Percentiles rank a stretch among this genome's conserved stretches.
These are phyloP conservation scores for Huso huso DNA, from an alignment of 2,797 vertebrate genomes.

Conservation along the genomic window DNA sequence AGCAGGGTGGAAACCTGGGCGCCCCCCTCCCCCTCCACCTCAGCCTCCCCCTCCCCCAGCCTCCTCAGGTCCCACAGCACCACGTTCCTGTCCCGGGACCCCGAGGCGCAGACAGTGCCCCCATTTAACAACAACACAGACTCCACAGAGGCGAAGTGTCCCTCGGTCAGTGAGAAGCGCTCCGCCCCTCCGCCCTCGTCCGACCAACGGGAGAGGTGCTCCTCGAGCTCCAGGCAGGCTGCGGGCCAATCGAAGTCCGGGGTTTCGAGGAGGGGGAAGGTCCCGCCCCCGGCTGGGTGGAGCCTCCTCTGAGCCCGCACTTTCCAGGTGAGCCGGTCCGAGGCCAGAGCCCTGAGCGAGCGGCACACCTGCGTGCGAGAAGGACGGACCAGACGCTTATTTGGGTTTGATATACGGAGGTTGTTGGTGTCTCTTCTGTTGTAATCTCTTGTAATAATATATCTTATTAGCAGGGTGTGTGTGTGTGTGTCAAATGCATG, in stretches of 20 bases:
- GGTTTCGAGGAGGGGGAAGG: slow-evolving; percentile 46
- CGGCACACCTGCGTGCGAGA: slow-evolving; percentile 32
- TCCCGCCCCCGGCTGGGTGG: slow-evolving; percentile 16
- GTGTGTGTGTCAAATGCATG: too few species aligned
- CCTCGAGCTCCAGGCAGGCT: slow-evolving; percentile 57
- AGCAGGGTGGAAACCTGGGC: slow-evolving; percentile 37
- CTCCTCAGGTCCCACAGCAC: slow-evolving; percentile 79
- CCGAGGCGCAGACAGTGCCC: slow-evolving; percentile 71
- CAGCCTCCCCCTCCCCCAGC: too few species aligned
- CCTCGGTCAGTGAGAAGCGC: slow-evolving; percentile 63
- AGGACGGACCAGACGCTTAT: too few species aligned
- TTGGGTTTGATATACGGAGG: too few species aligned
- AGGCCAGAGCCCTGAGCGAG: slow-evolving; percentile 41
- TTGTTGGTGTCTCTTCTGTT: too few species aligned
- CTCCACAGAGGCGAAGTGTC: slow-evolving; percentile 75
- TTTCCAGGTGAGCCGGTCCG: slow-evolving; percentile 47
- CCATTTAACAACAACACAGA: slow-evolving; percentile 76
- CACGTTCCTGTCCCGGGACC: slow-evolving; percentile 80
- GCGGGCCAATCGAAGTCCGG: slow-evolving; percentile 49
- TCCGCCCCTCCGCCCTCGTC: slow-evolving; percentile 30
- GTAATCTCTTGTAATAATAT: too few species aligned
- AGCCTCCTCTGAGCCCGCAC: slow-evolving; percentile 46
- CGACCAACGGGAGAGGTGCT: slow-evolving; percentile 53
- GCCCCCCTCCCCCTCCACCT: slow-evolving; percentile 18
- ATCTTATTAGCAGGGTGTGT: too few species aligned